These are phyloP conservation scores for Pavo muticus DNA, from an alignment of 2,113 vertebrate genomes.

Conservation along the genomic window DNA sequence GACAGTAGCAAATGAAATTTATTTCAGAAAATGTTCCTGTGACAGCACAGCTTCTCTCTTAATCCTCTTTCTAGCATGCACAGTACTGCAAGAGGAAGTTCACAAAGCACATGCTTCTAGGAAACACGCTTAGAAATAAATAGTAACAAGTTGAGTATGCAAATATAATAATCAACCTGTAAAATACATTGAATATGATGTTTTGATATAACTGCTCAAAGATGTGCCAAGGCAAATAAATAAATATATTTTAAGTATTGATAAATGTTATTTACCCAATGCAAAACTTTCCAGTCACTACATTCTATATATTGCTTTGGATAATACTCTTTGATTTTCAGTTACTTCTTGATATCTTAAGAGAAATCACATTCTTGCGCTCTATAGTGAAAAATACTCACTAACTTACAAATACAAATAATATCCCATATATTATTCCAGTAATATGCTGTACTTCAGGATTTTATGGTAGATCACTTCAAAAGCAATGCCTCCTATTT, in stretches of 20 bases:
- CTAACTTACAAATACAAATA: neutral
- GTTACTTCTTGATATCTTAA: neutral
- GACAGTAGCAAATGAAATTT: neutral
- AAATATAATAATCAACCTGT: neutral
- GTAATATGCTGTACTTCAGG: neutral
- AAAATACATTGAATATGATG: conserved; percentile 5
- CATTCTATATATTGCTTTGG: neutral
- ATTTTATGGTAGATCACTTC: neutral
- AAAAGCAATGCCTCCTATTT: too few relatives aligned
- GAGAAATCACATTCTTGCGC: too few relatives aligned
- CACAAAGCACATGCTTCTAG: neutral
- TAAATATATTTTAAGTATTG: neutral
- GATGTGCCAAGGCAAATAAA: neutral
- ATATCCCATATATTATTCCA: neutral
- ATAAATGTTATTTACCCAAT: neutral
- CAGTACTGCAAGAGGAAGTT: neutral
- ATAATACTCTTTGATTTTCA: neutral
- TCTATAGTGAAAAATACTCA: neutral
- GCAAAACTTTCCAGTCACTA: neutral
- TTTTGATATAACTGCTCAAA: neutral
- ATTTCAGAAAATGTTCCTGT: neutral
- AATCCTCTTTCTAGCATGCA: neutral
- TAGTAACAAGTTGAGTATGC: conserved; percentile 31
- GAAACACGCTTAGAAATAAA: neutral
- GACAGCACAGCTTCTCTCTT: neutral